A percentile compares a stretch with the other conserved stretches of the same genome.
Evolutionary conservation across 1,140 invertebrate species (phyloP).

Genomic region (Drosophila kepulauana): DNA sequence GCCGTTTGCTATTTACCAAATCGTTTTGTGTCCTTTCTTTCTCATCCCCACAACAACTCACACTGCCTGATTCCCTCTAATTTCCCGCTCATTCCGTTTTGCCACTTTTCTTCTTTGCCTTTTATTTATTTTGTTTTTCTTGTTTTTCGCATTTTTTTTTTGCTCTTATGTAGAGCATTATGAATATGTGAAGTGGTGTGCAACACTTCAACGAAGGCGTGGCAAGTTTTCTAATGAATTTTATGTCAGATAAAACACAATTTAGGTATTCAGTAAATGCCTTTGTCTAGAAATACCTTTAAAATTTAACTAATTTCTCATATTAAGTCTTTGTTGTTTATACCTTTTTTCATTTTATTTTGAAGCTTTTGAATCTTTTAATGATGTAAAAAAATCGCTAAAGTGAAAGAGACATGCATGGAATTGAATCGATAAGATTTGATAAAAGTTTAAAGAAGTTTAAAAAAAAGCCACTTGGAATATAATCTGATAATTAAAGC

Average conservation of each 20-base stretch:
- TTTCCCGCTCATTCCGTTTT: conserved; percentile 7
- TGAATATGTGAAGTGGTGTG: not conserved
- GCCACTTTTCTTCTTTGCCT: not conserved
- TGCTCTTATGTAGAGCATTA: not conserved
- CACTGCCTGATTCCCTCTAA: not conserved
- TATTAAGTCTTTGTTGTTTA: too few species aligned
- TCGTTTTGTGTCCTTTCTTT: conserved; percentile 43
- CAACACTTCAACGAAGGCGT: not conserved
- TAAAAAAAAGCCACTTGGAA: too few species aligned
- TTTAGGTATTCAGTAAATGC: not conserved
- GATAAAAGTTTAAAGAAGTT: too few species aligned
- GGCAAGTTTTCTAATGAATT: not conserved
- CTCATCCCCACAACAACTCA: not conserved
- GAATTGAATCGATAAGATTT: too few species aligned
- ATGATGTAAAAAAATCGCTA: too few species aligned
- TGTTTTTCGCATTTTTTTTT: conserved; percentile 1
- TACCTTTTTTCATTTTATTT: too few species aligned
- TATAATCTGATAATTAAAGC: too few species aligned
- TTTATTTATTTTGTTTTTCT: conserved; percentile 3
- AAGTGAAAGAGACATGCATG: too few species aligned
- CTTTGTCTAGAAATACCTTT: too few species aligned
- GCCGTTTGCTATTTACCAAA: conserved; percentile 38
- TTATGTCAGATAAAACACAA: not conserved
- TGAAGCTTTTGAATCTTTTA: too few species aligned
- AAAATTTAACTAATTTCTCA: too few species aligned